Evolutionary conservation across 1,140 invertebrate genomes (phyloP), one percentile per base, ranked within the genome.

Genomic region (Bradynema listronoti): DNA sequence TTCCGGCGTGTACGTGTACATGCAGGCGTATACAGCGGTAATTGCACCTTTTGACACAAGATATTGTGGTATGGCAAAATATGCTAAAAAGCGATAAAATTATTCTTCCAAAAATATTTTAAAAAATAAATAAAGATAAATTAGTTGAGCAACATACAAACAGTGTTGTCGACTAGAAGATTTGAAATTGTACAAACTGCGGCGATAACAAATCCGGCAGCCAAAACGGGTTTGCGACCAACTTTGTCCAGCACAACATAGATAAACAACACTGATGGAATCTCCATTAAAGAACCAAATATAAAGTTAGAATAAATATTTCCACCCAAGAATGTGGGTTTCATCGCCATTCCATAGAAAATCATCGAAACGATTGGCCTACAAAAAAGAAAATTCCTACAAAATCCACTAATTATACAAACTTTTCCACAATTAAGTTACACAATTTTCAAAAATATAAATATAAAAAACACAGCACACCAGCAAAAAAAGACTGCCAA

Each of bases 1-100:
- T 65, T 82, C 82, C 4, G 79, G 75, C 53, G 79, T 79, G 54
- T 80, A 79, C 4, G 75, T 77, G 61, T 78, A 76, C 22, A 77
- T 65, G 2, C 68, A 54, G 2, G 73, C 75, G 32, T 75, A 75
- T n/a, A 67, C 68, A 11, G 47, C 62, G 1, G 74, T 78, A 39
- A 77, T 78, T 2, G 75, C 52, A 16, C 61, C 75, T 50, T 78
- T 78, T 19, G 66, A 69, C 19, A 77, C 39, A 14, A 77, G 61
- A 57, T 73, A 77, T 53, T 78, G 75, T 11, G 53, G 52, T 53
- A 78, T 71, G 22, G 64, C 33, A 24, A 78, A 57, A 39, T 67
- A 50, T 29, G 53, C 71, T 77, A 57, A 68, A 71, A 63, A 49
- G 22, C 3, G 19, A 9, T 5, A 14, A 43, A 14, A 25, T 29